Evolutionary conservation across 2,113 vertebrate genomes (phyloP), one percentile per base, ranked within the genome.

Genomic region (Tragelaphus scriptus): DNA sequence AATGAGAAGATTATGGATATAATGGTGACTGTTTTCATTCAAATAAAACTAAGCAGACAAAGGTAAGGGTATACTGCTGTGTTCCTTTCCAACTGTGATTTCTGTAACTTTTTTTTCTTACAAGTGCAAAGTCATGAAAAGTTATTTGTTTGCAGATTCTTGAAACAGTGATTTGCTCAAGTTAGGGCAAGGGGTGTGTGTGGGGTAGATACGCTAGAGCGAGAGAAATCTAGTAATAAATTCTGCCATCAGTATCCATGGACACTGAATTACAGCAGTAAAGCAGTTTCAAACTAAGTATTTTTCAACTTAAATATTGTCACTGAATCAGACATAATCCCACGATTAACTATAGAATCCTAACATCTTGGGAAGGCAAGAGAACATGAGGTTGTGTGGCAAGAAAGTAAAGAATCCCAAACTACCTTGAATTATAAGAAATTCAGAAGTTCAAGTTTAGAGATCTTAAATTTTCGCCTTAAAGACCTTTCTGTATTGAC

Each of bases 21-120:
- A 7, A 98, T 98, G 97, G 97, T 99, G 95, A 99, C 98, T 98
- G 98, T 99, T 98, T 99, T 98, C 80, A 79, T 98, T 19, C 98
- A 99, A 97, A 93, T 98, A 21, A 98, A 99, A 96, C 97, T 98
- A 94, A 96, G 94, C 85, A 98, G 97, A 94, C 97, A 95, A 95
- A 99, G 99, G 99, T 99, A 99, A 85, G 97, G 98, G 1, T 51
- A 1, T 3, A 44, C 14, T 36, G 6, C 5, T 81, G 0, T 0
- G 0, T 51, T 25, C 82, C 5, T 51, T 97, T 95, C 17, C 10
- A 25, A 6, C 12, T 68, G n/a, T 10, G 30, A 85, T 47, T 53
- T 96, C 44, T 23, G 7, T 49, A n/a, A 77, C 15, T 47, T 81
- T 16, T 10, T 10, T 95, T 75, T 32, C 11, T 25, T 47, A 53